A percentile compares a stretch with the other conserved stretches of the same genome.
Evolutionary conservation across 2,888 invertebrate species (phyloP).

Genomic region (Coremacera marginata): DNA sequence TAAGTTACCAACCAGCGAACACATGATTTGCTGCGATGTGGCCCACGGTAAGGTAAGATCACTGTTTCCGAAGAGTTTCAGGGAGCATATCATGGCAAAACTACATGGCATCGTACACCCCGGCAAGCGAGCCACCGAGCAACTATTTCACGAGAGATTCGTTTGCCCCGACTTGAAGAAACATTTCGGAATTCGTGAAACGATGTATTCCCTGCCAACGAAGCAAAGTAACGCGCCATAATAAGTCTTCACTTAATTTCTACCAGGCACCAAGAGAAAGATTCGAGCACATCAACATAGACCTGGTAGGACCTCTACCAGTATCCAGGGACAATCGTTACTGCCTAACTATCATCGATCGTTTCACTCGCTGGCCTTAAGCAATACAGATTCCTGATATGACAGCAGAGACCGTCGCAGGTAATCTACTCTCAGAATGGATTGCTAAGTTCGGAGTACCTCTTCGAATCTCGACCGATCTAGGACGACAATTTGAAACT

Average conservation of each 20-base stretch:
- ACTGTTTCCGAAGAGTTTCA: no score
- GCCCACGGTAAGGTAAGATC: no score
- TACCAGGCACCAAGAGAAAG: not conserved
- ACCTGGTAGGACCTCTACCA: no score
- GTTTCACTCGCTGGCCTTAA: slow-evolving; percentile 39
- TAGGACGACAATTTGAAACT: no score
- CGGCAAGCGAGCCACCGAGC: not conserved
- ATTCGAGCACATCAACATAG: slow-evolving; percentile 32
- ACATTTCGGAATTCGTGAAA: not conserved
- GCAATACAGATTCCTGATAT: slow-evolving; percentile 39
- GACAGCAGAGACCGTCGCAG: slow-evolving; percentile 38
- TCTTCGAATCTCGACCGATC: no score
- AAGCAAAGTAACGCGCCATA: no score
- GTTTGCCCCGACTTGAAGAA: not conserved
- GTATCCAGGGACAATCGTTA: not conserved
- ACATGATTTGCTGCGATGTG: no score
- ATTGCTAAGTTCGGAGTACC: slow-evolving; percentile 31
- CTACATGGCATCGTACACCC: no score
- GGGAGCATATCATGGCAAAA: no score
- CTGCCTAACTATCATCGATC: slow-evolving; percentile 41
- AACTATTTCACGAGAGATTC: not conserved
- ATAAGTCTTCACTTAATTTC: no score
- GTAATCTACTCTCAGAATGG: slow-evolving; percentile 31
- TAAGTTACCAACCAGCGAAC: no score
- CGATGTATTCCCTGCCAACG: not conserved